Conservation (phyloP, 2,888 invertebrate species). For the Lysandra coridon region DNA sequence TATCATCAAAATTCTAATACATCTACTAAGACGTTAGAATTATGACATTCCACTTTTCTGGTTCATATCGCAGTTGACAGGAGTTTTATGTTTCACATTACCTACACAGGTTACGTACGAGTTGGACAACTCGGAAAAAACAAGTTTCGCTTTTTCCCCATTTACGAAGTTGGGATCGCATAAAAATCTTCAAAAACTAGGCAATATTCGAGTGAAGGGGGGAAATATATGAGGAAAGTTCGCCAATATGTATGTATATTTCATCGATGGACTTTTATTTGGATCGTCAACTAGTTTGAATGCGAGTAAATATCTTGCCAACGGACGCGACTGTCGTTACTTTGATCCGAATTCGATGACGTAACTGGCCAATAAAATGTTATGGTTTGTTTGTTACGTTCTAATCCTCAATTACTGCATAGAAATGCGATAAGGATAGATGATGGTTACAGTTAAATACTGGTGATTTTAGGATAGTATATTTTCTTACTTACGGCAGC, state of each 20-base stretch:
- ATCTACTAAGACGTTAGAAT: not conserved
- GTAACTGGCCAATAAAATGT: conserved; percentile 7
- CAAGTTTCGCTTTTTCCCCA: conserved; percentile 28
- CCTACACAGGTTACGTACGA: conserved; percentile 14
- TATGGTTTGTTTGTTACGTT: conserved; percentile 16
- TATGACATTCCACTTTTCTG: not conserved
- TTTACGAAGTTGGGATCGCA: conserved; percentile 27
- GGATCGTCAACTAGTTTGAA: conserved; percentile 42
- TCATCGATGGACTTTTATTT: conserved; percentile 43
- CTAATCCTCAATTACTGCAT: not conserved
- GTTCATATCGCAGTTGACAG: not conserved
- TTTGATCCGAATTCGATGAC: not conserved
- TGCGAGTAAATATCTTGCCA: conserved; percentile 40
- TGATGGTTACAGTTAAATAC: not conserved
- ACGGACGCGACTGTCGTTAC: conserved; percentile 15
- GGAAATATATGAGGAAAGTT: conserved; percentile 47
- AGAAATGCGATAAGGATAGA: not conserved
- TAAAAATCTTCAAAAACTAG: conserved; percentile 30
- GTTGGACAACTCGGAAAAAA: conserved; percentile 9
- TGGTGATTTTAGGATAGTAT: too few species aligned
- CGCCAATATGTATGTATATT: conserved; percentile 45
- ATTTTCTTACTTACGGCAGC: too few species aligned
- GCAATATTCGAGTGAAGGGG: conserved; percentile 32
- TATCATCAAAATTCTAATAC: not conserved
- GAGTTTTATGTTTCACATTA: not conserved